phyloP scores from a whole-genome alignment of 2,888 invertebrate genomes.

The Lagria hirta region DNA sequence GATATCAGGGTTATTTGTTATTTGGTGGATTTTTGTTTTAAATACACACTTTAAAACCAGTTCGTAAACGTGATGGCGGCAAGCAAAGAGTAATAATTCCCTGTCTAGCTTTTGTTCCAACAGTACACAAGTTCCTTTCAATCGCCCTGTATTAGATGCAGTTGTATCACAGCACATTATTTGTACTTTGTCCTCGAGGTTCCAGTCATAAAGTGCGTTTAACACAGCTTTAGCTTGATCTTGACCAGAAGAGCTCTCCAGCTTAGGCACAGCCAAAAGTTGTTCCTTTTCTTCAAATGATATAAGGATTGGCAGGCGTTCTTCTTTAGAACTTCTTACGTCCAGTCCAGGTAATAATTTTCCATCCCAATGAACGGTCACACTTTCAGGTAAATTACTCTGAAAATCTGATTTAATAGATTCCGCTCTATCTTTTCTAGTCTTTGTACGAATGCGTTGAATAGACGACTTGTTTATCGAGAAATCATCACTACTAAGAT shows the following conservation, averaged over 20 bases:
- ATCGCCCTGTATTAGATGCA: slow-evolving; percentile 34
- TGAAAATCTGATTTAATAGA: slow-evolving; percentile 42
- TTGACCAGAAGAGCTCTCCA: slow-evolving; percentile 32
- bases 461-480: slow-evolving; percentile 39
- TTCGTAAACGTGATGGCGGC: slow-evolving; percentile 39
- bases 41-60: slow-evolving; percentile 33
- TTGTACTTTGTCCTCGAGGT: slow-evolving; percentile 23
- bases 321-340: slow-evolving; percentile 33
- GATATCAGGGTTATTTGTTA: slow-evolving; percentile 30
- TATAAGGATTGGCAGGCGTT: slow-evolving; percentile 36
- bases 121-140: slow-evolving; percentile 33
- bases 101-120: slow-evolving; percentile 35
- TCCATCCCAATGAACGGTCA: slow-evolving; percentile 43
- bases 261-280: slow-evolving; percentile 38
- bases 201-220: slow-evolving; percentile 14
- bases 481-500: slow-evolving; percentile 35
- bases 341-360: slow-evolving; percentile 41
- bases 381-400: slow-evolving; percentile 37
- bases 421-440: slow-evolving; percentile 36
- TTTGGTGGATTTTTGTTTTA: slow-evolving; percentile 24
- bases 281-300: slow-evolving; percentile 35
- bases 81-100: slow-evolving; percentile 33
- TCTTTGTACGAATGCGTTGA: slow-evolving; percentile 35
- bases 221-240: slow-evolving; percentile 30
- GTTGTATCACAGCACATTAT: slow-evolving; percentile 30